A percentile compares a stretch with the other conserved stretches of the same genome.
Evolutionary conservation across 2,888 invertebrate genomes (phyloP).

Genomic region (Rhogogaster chlorosoma): DNA sequence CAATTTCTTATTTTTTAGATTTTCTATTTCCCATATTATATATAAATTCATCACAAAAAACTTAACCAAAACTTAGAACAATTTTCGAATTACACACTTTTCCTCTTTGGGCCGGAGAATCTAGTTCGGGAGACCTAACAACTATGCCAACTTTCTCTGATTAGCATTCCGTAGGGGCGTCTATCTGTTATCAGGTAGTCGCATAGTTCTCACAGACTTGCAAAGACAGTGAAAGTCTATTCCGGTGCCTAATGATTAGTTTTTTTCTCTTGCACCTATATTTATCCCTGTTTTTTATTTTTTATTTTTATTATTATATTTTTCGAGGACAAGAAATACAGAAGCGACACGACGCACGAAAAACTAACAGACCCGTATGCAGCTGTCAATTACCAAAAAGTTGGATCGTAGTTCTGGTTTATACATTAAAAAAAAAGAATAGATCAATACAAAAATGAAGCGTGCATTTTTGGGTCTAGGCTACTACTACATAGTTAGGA

Average conservation of each 20-base stretch:
- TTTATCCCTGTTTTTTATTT: not conserved
- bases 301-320: not conserved
- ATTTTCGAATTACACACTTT: slow-evolving; percentile 18
- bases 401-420: not conserved
- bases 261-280: not conserved
- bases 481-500: slow-evolving; percentile 78
- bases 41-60: not conserved
- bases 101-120: not conserved
- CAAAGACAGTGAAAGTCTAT: not conserved
- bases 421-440: slow-evolving; percentile 48
- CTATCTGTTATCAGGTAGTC: not conserved
- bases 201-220: slow-evolving; percentile 10
- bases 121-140: not conserved
- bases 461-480: slow-evolving; percentile 75
- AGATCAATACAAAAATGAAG: slow-evolving; percentile 64
- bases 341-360: slow-evolving; percentile 59
- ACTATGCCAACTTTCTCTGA: slow-evolving; percentile 2
- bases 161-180: not conserved
- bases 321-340: not conserved
- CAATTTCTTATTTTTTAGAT: not conserved
- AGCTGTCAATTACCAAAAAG: slow-evolving; percentile 67
- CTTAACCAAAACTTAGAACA: no score
- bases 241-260: not conserved
- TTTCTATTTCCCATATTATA: not conserved
- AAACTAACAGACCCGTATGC: slow-evolving; percentile 76